Percentiles rank a stretch among this genome's conserved stretches.
phyloP scores from a whole-genome alignment of 2,797 vertebrate species.

The Poeciliopsis infans region DNA sequence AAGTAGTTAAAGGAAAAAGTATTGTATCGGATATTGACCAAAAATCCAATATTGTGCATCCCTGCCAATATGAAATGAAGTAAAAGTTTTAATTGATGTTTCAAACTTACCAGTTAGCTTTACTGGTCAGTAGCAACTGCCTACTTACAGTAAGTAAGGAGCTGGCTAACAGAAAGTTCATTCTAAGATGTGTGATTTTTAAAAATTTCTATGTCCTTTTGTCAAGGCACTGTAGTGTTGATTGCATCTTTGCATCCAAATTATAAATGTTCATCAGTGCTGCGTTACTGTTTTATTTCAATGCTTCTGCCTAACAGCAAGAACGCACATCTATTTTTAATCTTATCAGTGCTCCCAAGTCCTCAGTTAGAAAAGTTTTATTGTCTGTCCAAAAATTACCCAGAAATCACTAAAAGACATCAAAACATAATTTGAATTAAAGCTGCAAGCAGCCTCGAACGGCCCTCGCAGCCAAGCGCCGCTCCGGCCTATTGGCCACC shows the following conservation, averaged over 20 bases:
- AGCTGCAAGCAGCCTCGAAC: too few species aligned
- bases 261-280: not conserved
- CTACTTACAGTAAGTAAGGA: not conserved
- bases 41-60: too few species aligned
- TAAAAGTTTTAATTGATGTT: not conserved
- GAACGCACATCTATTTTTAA: not conserved
- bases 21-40: too few species aligned
- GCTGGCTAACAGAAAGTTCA: not conserved
- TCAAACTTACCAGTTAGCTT: not conserved
- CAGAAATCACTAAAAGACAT: not conserved
- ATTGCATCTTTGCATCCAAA: not conserved
- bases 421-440: not conserved
- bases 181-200: not conserved
- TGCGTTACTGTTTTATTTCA: not conserved
- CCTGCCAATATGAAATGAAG: too few species aligned
- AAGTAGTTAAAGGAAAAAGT: too few species aligned
- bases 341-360: not conserved
- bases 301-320: not conserved
- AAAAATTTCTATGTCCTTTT: not conserved
- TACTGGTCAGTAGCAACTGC: not conserved
- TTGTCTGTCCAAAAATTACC: not conserved
- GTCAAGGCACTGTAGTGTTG: not conserved
- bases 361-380: not conserved
- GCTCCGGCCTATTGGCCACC: too few species aligned
- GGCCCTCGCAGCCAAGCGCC: too few species aligned